Percentiles rank a stretch among this genome's conserved stretches.
phyloP scores from a whole-genome alignment of 2,113 vertebrate genomes.

The Mobula hypostoma region DNA sequence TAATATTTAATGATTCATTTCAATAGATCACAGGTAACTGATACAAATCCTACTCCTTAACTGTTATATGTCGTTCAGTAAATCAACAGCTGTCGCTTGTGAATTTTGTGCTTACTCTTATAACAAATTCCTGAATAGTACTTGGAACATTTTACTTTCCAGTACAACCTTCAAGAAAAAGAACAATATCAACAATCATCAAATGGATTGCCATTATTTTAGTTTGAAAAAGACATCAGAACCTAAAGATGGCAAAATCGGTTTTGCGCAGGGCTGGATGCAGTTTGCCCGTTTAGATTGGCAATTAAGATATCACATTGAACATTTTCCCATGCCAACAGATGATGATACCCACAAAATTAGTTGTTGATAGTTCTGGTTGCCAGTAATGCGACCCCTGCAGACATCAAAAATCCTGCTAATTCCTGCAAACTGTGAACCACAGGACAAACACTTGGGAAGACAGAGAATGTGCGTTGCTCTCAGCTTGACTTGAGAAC shows the following conservation, averaged over 20 bases:
- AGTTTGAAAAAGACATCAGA: not conserved
- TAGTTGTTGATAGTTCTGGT: not conserved
- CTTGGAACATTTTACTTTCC: not conserved
- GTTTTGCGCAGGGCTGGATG: not conserved
- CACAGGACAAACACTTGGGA: not conserved
- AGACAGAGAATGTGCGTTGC: not conserved
- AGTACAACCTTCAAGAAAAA: not conserved
- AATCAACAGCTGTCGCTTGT: not conserved
- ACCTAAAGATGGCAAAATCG: not conserved
- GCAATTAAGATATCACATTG: not conserved
- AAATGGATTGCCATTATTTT: not conserved
- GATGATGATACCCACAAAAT: not conserved
- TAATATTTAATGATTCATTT: not conserved
- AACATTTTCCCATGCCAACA: not conserved
- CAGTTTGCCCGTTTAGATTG: not conserved
- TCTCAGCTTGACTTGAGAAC: not conserved
- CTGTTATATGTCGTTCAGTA: not conserved
- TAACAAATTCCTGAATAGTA: not conserved
- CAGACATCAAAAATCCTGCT: not conserved
- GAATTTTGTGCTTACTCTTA: not conserved
- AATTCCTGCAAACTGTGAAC: not conserved
- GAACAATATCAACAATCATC: not conserved
- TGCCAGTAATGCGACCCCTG: not conserved
- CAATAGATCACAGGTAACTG: not conserved
- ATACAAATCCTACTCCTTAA: not conserved